A percentile compares a stretch with the other conserved stretches of the same genome.
Evolutionary conservation across 1,140 invertebrate species (phyloP).

Genomic region (Meloidogyne chitwoodi): DNA sequence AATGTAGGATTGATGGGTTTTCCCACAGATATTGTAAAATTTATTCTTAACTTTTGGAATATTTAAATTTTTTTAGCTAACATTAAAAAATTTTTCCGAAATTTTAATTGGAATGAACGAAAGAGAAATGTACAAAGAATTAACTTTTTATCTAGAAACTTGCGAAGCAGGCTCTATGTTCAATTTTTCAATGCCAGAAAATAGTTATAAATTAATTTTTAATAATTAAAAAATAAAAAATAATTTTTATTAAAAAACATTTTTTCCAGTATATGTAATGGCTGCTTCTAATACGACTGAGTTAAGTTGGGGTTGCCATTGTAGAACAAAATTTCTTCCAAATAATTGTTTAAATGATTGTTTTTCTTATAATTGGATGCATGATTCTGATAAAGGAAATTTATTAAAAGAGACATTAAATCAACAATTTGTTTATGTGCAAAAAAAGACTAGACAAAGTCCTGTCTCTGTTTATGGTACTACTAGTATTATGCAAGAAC

Average conservation of each 20-base stretch:
- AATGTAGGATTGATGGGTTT: constrained; percentile 67
- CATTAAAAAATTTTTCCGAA: constrained; percentile 61
- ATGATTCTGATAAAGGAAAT: constrained; percentile 67
- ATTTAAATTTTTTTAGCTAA: constrained; percentile 59
- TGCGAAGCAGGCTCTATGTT: constrained; percentile 72
- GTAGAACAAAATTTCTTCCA: constrained; percentile 51
- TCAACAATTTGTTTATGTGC: constrained; percentile 66
- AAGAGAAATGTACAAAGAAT: constrained; percentile 60
- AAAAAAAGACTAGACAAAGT: constrained; percentile 66
- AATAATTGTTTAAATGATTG: constrained; percentile 51
- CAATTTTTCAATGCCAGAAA: constrained; percentile 63
- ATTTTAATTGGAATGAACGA: constrained; percentile 64
- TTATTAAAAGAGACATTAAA: constrained; percentile 65
- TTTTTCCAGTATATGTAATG: constrained; percentile 50
- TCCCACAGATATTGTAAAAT: constrained; percentile 54
- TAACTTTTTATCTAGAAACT: constrained; percentile 68
- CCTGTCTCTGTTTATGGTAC: constrained; percentile 68
- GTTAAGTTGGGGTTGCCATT: constrained; percentile 54
- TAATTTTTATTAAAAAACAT: not conserved
- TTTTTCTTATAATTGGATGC: constrained; percentile 69
- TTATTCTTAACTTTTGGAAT: not conserved
- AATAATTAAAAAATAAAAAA: constrained; percentile 43
- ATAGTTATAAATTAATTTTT: constrained; percentile 38
- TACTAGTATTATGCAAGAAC: constrained; percentile 55
- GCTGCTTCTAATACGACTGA: constrained; percentile 68